Evolutionary conservation across 2,797 vertebrate genomes (phyloP).

Genomic region (Malacoraja senta): DNA sequence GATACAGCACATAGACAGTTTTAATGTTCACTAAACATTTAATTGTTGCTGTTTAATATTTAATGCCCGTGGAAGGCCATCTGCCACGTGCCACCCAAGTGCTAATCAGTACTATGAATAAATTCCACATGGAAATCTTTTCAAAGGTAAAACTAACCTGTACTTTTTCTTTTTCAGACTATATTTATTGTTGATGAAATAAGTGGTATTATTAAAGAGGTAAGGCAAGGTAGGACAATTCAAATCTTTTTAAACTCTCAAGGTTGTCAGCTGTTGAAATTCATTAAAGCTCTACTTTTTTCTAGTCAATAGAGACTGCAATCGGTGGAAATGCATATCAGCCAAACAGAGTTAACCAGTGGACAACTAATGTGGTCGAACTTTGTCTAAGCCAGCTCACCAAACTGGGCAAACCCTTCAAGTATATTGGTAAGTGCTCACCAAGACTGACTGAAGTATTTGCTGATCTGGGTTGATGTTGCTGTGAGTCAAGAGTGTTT

Average conservation of each 20-base stretch:
- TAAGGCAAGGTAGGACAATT: constrained; percentile 50
- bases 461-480: not conserved
- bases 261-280: not conserved
- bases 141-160: not conserved
- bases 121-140: constrained; percentile 9
- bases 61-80: too few relatives aligned
- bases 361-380: constrained; percentile 80
- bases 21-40: too few relatives aligned
- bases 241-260: not conserved
- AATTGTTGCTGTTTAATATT: too few relatives aligned
- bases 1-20: too few relatives aligned
- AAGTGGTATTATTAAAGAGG: constrained; percentile 83
- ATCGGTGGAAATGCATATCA: constrained; percentile 83
- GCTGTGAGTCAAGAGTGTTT: too few relatives aligned
- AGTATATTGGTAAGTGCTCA: constrained; percentile 77
- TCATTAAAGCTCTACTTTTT: not conserved
- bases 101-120: not conserved
- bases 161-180: constrained; percentile 56
- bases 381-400: constrained; percentile 84
- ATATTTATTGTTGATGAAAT: constrained; percentile 83
- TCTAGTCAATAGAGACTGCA: constrained; percentile 73
- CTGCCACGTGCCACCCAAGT: not conserved
- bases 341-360: constrained; percentile 85
- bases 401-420: constrained; percentile 86
- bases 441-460: not conserved